These are phyloP conservation scores for Pomacea maculata DNA, from an alignment of 1,140 invertebrate species.

Conservation along the genomic window DNA sequence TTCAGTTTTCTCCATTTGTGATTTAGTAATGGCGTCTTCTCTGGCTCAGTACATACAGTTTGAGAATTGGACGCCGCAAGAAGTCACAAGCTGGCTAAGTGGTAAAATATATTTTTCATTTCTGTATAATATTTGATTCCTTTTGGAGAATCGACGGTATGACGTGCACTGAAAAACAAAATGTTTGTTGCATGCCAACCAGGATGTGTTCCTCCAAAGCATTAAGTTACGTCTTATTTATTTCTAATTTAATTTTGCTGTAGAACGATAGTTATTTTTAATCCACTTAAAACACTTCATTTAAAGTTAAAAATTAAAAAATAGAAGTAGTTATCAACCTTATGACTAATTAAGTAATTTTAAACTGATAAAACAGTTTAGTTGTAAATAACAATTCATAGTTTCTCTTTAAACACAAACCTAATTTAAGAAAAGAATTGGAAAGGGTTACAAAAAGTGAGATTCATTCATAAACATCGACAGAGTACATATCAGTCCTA, in stretches of 20 bases:
- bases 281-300: background rate
- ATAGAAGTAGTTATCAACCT: background rate
- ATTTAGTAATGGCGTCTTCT: slow-evolving; percentile 8
- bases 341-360: background rate
- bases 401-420: background rate
- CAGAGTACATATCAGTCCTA: no score
- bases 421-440: no score
- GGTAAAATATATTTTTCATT: slow-evolving; percentile 1
- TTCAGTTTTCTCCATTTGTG: background rate
- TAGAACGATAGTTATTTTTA: background rate
- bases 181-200: no score
- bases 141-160: no score
- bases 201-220: no score
- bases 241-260: background rate
- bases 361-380: no score
- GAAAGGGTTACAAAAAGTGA: no score
- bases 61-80: slow-evolving; percentile 15
- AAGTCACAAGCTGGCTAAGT: slow-evolving; percentile 12
- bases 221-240: background rate
- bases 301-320: background rate
- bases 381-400: background rate
- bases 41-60: slow-evolving; percentile 18
- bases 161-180: no score
- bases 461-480: no score
- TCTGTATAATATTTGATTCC: no score